Conservation (phyloP, 2,113 vertebrate genomes). For the Pachyramphus minor region DNA sequence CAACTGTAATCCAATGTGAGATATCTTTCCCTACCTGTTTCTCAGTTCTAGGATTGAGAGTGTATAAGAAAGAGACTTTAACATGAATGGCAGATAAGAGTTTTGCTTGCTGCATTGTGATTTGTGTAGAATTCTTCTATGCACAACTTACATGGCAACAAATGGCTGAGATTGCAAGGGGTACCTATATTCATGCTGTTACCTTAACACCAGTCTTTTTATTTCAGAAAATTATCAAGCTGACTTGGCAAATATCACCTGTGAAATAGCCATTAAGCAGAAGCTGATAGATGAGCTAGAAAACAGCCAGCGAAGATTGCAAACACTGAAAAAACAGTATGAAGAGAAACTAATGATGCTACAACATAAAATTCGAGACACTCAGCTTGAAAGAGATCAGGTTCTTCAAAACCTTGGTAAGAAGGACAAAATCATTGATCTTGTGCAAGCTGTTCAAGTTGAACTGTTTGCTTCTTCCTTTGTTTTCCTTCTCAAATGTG, state of each 20-base stretch:
- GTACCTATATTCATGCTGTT: background rate
- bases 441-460: background rate
- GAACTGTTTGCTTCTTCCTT: background rate
- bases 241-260: conserved; percentile 97
- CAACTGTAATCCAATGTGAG: background rate
- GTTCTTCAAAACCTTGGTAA: conserved; percentile 96
- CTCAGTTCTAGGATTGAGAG: background rate
- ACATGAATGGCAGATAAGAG: background rate
- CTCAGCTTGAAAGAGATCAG: conserved; percentile 94
- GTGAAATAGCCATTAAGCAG: conserved; percentile 99
- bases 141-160: background rate
- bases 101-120: background rate
- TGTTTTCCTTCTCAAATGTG: background rate
- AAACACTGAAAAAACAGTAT: conserved; percentile 94
- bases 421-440: background rate
- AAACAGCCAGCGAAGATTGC: conserved; percentile 94
- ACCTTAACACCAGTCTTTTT: background rate
- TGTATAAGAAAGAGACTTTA: background rate
- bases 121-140: background rate
- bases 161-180: background rate
- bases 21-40: background rate
- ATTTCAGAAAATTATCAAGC: conserved; percentile 89
- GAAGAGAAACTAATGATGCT: conserved; percentile 96
- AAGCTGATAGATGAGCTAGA: conserved; percentile 97
- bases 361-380: conserved; percentile 95